Conservation (phyloP, 2,888 invertebrate species). For the Steinernema scapterisci region DNA sequence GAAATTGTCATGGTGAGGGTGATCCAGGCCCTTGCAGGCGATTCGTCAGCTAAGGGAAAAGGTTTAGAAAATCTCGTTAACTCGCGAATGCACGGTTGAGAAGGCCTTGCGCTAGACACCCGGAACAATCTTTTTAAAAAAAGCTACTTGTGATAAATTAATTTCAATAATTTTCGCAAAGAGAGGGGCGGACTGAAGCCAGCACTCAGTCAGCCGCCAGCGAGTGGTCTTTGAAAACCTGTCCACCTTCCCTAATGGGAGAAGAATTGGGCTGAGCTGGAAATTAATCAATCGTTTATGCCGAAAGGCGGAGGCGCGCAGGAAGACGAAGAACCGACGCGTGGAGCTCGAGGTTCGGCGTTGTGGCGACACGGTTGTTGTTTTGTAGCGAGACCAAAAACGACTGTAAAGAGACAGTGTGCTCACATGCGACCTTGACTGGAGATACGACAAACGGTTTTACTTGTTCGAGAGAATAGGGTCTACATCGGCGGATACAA, state of each 20-base stretch:
- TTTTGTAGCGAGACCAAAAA: slow-evolving; percentile 25
- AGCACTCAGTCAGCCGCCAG: not conserved
- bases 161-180: not conserved
- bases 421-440: slow-evolving; percentile 7
- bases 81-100: too few relatives aligned
- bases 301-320: slow-evolving; percentile 1
- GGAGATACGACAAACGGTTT: slow-evolving; percentile 30
- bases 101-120: too few relatives aligned
- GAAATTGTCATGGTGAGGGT: slow-evolving; percentile 51
- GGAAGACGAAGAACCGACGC: not conserved
- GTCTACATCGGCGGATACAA: not conserved
- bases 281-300: slow-evolving; percentile 17
- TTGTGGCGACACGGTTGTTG: not conserved
- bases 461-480: slow-evolving; percentile 16
- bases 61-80: too few relatives aligned
- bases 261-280: not conserved
- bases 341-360: slow-evolving; percentile 17
- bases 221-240: slow-evolving; percentile 3
- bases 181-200: not conserved
- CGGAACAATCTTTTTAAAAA: too few relatives aligned
- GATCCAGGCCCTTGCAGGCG: too few relatives aligned
- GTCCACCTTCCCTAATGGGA: slow-evolving; percentile 1
- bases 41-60: too few relatives aligned
- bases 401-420: not conserved
- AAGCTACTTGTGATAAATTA: not conserved